Evolutionary conservation across 1,140 invertebrate species (phyloP).

Genomic region (Centruroides vittatus): DNA sequence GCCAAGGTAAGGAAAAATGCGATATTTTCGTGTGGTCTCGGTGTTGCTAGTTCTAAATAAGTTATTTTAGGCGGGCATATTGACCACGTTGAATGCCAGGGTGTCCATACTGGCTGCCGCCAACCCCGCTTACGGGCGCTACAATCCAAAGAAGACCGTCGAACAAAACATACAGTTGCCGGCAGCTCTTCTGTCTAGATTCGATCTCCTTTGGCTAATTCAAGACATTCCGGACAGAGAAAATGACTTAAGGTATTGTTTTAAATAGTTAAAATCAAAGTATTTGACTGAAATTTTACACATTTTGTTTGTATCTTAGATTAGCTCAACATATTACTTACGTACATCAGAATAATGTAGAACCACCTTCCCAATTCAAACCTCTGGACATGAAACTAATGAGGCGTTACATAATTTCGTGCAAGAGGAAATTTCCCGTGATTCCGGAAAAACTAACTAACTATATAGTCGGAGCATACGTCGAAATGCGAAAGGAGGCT

Average conservation of each 20-base stretch:
- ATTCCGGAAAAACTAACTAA: slow-evolving; percentile 78
- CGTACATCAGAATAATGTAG: slow-evolving; percentile 81
- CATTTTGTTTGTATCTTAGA: slow-evolving; percentile 30
- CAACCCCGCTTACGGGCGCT: slow-evolving; percentile 95
- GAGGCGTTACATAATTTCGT: slow-evolving; percentile 81
- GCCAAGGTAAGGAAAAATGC: slow-evolving; percentile 54
- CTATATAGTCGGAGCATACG: slow-evolving; percentile 84
- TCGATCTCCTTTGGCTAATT: slow-evolving; percentile 95
- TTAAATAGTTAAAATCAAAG: no score
- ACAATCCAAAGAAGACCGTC: slow-evolving; percentile 86
- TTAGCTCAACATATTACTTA: slow-evolving; percentile 95
- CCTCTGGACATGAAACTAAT: slow-evolving; percentile 87
- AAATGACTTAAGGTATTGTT: slow-evolving; percentile 61
- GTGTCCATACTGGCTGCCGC: slow-evolving; percentile 96
- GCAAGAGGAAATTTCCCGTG: slow-evolving; percentile 71
- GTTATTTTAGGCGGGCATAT: slow-evolving; percentile 69
- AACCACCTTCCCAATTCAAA: slow-evolving; percentile 60
- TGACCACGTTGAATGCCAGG: slow-evolving; percentile 92
- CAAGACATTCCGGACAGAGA: slow-evolving; percentile 86
- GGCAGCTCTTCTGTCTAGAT: slow-evolving; percentile 92
- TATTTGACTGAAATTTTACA: no score
- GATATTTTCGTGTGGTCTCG: not conserved
- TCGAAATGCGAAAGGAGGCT: slow-evolving; percentile 82
- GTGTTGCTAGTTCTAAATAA: slow-evolving; percentile 5
- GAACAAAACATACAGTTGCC: slow-evolving; percentile 98